phyloP scores from a whole-genome alignment of 2,113 vertebrate genomes.

The Scalopus aquaticus region DNA sequence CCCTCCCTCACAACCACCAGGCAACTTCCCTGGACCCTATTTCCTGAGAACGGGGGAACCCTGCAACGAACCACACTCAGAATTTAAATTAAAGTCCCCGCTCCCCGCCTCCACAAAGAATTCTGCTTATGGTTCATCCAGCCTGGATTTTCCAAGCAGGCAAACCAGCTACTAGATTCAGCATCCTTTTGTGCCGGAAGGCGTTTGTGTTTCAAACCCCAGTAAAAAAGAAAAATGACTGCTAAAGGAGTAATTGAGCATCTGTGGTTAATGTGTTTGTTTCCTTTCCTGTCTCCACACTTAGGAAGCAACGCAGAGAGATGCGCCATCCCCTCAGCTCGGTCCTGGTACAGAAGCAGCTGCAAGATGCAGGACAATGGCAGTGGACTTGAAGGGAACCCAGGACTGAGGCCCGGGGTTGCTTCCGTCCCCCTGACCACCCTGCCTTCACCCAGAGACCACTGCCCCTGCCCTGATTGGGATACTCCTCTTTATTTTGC shows the following conservation, averaged over 20 bases:
- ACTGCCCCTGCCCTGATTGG: not conserved
- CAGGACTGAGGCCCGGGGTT: not conserved
- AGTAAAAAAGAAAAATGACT: not conserved
- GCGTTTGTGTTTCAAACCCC: not conserved
- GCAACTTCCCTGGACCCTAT: not conserved
- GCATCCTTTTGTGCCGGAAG: not conserved
- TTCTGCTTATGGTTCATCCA: not conserved
- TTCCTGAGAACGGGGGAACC: not conserved
- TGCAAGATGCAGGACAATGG: not conserved
- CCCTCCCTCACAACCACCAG: too few species aligned
- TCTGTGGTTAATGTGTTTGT: conserved; percentile 37
- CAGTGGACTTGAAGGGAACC: not conserved
- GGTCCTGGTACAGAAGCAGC: not conserved
- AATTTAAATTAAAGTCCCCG: conserved; percentile 43
- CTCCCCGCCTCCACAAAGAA: not conserved
- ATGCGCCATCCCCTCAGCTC: conserved; percentile 25
- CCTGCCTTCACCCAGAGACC: not conserved
- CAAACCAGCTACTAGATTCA: not conserved
- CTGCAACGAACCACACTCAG: not conserved
- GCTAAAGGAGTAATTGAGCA: conserved; percentile 35
- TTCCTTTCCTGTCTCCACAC: not conserved
- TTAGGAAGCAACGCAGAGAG: not conserved
- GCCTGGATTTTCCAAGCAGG: not conserved
- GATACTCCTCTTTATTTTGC: not conserved
- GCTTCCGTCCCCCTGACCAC: not conserved